Evolutionary conservation across 92 coral and sea anemone species (phyloP), one percentile per base, ranked within the genome.

Genomic region (Anthopleura xanthogrammica): DNA sequence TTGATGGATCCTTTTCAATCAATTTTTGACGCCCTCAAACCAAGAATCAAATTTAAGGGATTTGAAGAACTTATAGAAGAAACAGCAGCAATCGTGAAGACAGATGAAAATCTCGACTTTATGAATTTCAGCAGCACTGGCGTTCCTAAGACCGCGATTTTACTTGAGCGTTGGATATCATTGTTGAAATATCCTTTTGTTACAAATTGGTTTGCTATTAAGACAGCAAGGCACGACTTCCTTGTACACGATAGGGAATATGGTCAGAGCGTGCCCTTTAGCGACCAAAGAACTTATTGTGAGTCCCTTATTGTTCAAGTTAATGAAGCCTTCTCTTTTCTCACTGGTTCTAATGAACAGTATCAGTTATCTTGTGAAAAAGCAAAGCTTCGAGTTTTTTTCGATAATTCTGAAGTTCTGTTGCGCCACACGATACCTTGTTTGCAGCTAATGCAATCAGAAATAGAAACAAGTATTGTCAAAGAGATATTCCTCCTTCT

Each of bases 121-220:
- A 17, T 52, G 42, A 50, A 52, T 52, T 36, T 16, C n/a, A 24
- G 57, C 43, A 76, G 55, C 17, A 39, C 4, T 39, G 60, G 55
- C 16, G 24, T 1, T 8, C 60, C 36, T 10, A 76, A 43, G 29
- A 1, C 8, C 58, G 54, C 79, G 9, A 6, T 76, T 19, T 10
- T 76, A 12, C 79, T 76, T 76, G 14, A 20, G 4, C 41, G 4
- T 3, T 76, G 79, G 79, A 11, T 68, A 8, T 23, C 41, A 23
- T 36, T 68, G 20, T 60, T 83, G 80, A 42, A 60, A 13, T 9
- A 74, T 41, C 41, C 79, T 3, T 83, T 83, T n/a, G 80, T 83
- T 23, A 82, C 86, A 7, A 83, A 75, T 10, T 73, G 80, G 79
- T 83, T 73, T 55, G 86, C 86, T 14, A 65, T 83, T 3, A 60